Percentiles rank a stretch among this genome's conserved stretches.
phyloP scores from a whole-genome alignment of 2,113 vertebrate species.

The Rhinogobius similis region DNA sequence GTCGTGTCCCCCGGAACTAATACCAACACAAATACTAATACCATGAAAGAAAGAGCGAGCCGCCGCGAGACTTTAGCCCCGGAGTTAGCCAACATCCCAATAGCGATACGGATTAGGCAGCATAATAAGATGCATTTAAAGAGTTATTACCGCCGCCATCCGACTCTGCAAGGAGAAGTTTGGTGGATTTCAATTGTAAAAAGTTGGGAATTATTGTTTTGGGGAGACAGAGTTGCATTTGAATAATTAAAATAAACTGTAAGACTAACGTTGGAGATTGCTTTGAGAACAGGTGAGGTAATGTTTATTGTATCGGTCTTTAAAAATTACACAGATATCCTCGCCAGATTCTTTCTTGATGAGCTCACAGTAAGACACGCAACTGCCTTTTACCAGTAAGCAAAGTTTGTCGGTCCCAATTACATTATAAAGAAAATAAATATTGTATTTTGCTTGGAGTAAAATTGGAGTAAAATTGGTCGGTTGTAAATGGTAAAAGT shows the following conservation, averaged over 20 bases:
- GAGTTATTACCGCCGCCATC: constrained; percentile 68
- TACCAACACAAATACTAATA: constrained; percentile 78
- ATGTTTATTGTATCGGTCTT: not conserved
- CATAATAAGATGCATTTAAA: constrained; percentile 81
- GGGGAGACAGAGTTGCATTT: not conserved
- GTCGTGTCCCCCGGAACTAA: constrained; percentile 74
- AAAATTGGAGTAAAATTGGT: not conserved
- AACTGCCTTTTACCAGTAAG: not conserved
- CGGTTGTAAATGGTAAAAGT: not conserved
- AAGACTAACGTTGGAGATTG: too few relatives aligned
- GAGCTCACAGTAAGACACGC: not conserved
- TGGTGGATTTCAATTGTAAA: not conserved
- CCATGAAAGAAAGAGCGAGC: constrained; percentile 74
- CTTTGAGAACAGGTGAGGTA: too few relatives aligned
- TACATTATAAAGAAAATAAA: too few relatives aligned
- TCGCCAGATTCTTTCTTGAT: not conserved
- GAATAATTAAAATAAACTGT: too few relatives aligned
- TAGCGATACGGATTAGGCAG: constrained; percentile 78
- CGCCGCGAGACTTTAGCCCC: constrained; percentile 49
- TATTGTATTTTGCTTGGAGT: too few relatives aligned
- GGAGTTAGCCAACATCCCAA: constrained; percentile 65
- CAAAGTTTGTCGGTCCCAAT: too few relatives aligned
- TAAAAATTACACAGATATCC: not conserved
- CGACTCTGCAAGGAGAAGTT: not conserved
- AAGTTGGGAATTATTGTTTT: not conserved